Percentiles rank a stretch among this genome's conserved stretches.
These are phyloP conservation scores for Drosophila carrolli DNA, from an alignment of 1,140 invertebrate genomes.

Conservation along the genomic window DNA sequence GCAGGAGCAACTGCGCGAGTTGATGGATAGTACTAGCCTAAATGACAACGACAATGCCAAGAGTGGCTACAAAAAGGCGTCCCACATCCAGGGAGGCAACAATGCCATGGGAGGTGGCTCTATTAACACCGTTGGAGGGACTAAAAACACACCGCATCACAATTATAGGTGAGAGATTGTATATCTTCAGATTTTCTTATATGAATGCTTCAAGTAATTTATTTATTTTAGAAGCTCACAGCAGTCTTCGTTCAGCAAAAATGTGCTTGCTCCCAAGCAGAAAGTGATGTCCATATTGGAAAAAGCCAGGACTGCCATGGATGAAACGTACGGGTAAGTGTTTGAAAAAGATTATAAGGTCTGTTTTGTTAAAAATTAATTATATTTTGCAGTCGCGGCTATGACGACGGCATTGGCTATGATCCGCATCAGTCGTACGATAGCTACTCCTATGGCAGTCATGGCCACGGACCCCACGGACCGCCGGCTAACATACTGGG, in stretches of 20 bases:
- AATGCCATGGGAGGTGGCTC: slow-evolving; percentile 45
- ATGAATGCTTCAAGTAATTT: background rate
- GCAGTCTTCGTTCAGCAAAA: slow-evolving; percentile 84
- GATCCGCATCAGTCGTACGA: slow-evolving; percentile 76
- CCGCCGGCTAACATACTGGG: slow-evolving; percentile 61
- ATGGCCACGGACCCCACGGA: slow-evolving; percentile 65
- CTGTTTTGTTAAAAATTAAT: background rate
- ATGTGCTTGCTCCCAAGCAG: slow-evolving; percentile 88
- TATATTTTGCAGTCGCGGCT: slow-evolving; percentile 61
- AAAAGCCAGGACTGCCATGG: slow-evolving; percentile 91
- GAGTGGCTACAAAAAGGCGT: slow-evolving; percentile 57
- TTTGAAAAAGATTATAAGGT: no score
- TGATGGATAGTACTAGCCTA: slow-evolving; percentile 86
- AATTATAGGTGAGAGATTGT: slow-evolving; percentile 51
- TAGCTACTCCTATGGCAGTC: slow-evolving; percentile 66
- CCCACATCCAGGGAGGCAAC: slow-evolving; percentile 41
- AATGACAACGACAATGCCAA: slow-evolving; percentile 67
- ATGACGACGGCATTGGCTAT: slow-evolving; percentile 76
- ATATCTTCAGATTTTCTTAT: no score
- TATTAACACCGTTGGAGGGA: slow-evolving; percentile 29
- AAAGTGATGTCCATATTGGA: slow-evolving; percentile 94
- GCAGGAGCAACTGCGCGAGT: slow-evolving; percentile 91
- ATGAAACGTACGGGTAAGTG: slow-evolving; percentile 89
- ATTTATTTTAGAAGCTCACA: slow-evolving; percentile 43
- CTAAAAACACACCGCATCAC: slow-evolving; percentile 60